Percentiles rank a stretch among this genome's conserved stretches.
phyloP scores from a whole-genome alignment of 2,113 vertebrate species.

The Nyctibius bracteatus region DNA sequence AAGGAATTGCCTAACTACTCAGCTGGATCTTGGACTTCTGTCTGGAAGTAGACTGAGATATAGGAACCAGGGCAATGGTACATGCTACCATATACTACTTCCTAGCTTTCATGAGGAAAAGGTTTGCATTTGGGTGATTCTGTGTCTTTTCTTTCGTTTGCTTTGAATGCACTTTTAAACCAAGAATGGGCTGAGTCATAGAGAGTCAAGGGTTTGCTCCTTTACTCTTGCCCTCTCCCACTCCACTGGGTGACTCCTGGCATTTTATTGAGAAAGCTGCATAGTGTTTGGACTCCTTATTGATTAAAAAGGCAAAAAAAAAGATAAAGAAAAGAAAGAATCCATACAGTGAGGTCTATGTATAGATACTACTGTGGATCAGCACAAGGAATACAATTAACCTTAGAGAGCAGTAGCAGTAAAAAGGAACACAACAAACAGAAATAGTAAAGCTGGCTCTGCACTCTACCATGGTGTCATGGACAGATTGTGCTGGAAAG shows the following conservation, averaged over 20 bases:
- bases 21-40: not conserved
- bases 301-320: not conserved
- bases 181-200: not conserved
- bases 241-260: not conserved
- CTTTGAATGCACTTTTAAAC: not conserved
- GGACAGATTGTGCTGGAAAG: constrained; percentile 40
- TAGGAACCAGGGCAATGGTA: not conserved
- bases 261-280: constrained; percentile 21
- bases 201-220: not conserved
- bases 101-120: not conserved
- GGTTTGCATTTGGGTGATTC: not conserved
- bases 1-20: not conserved
- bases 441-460: constrained; percentile 55
- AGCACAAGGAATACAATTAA: constrained; percentile 52
- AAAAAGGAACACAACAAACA: constrained; percentile 38
- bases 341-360: constrained; percentile 2
- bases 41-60: not conserved
- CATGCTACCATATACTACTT: not conserved
- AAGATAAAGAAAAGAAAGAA: not conserved
- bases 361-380: constrained; percentile 35
- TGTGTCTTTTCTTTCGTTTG: not conserved
- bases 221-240: not conserved
- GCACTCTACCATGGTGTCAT: not conserved
- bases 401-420: constrained; percentile 36
- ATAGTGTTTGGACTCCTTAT: constrained; percentile 22